Evolutionary conservation across 2,113 vertebrate species (phyloP).

Genomic region (Leptobrachium leishanense): DNA sequence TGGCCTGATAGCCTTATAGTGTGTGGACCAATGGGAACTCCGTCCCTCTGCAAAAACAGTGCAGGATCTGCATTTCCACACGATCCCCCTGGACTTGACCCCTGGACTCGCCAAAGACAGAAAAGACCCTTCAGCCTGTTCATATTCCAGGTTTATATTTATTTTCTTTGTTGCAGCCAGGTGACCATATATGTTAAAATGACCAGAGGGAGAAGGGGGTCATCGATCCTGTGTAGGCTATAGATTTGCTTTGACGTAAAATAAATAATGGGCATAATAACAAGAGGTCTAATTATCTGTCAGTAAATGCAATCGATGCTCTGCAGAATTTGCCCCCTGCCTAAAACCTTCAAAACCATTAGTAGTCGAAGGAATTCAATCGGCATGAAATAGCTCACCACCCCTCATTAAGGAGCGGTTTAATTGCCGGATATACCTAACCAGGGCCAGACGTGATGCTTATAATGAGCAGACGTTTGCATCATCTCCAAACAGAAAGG

Average conservation of each 20-base stretch:
- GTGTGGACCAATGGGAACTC: too few relatives aligned
- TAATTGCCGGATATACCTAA: conserved; percentile 13
- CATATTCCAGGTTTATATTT: too few relatives aligned
- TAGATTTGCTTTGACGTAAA: conserved; percentile 6
- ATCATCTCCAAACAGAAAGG: neutral
- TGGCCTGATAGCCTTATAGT: too few relatives aligned
- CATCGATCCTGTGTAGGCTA: neutral
- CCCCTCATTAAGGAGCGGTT: conserved; percentile 1
- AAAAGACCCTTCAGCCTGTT: too few relatives aligned
- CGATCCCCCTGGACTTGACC: too few relatives aligned
- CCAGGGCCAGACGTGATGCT: neutral
- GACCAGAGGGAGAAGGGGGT: neutral
- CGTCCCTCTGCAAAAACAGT: too few relatives aligned
- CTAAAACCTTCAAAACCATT: conserved; percentile 22
- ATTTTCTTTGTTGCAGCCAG: too few relatives aligned
- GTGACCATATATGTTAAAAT: neutral
- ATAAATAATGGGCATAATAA: conserved; percentile 12
- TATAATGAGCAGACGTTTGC: conserved; percentile 13
- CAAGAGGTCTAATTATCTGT: conserved; percentile 20
- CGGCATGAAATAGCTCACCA: neutral
- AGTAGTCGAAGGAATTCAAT: neutral
- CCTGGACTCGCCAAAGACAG: too few relatives aligned
- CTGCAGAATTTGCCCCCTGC: neutral
- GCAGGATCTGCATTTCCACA: too few relatives aligned
- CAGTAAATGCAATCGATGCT: conserved; percentile 18